phyloP scores from a whole-genome alignment of 2,113 vertebrate species.

The Zosterops hypoxanthus region DNA sequence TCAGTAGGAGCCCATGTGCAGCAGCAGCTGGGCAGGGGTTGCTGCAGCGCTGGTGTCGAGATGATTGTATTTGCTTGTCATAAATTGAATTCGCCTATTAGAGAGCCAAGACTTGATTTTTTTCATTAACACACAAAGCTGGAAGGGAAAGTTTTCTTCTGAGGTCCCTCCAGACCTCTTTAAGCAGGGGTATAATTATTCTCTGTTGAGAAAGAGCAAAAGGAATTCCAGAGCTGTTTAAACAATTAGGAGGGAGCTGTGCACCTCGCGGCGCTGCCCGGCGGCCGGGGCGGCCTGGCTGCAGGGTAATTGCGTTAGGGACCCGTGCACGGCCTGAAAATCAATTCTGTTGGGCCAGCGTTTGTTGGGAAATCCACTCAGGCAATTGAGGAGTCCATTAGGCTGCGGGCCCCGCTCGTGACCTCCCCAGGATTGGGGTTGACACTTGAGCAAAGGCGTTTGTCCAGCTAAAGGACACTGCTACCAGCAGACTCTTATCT shows the following conservation, averaged over 20 bases:
- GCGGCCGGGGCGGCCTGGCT: conserved; percentile 53
- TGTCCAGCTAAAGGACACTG: conserved; percentile 85
- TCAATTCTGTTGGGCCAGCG: conserved; percentile 79
- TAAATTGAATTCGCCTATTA: conserved; percentile 65
- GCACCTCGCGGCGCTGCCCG: background rate
- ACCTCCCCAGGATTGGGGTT: conserved; percentile 84
- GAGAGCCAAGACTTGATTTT: conserved; percentile 54
- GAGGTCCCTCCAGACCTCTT: conserved; percentile 5
- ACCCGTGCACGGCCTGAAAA: conserved; percentile 77
- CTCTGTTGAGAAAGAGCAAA: conserved; percentile 13
- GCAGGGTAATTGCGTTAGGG: conserved; percentile 82
- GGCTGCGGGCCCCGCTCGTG: conserved; percentile 74
- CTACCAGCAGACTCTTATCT: conserved; percentile 84
- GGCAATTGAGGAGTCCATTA: conserved; percentile 84
- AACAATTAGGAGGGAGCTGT: conserved; percentile 25
- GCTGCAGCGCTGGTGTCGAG: background rate
- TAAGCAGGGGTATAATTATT: conserved; percentile 16
- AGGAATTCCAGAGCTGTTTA: conserved; percentile 38
- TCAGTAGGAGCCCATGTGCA: background rate
- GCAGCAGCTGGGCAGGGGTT: background rate
- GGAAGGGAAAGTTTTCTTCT: conserved; percentile 54
- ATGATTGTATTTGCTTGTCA: conserved; percentile 42
- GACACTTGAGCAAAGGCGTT: conserved; percentile 84
- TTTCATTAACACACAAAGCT: conserved; percentile 52
- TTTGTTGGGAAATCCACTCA: conserved; percentile 80